These are phyloP conservation scores for Limenitis camilla DNA, from an alignment of 2,888 invertebrate genomes.

Conservation along the genomic window DNA sequence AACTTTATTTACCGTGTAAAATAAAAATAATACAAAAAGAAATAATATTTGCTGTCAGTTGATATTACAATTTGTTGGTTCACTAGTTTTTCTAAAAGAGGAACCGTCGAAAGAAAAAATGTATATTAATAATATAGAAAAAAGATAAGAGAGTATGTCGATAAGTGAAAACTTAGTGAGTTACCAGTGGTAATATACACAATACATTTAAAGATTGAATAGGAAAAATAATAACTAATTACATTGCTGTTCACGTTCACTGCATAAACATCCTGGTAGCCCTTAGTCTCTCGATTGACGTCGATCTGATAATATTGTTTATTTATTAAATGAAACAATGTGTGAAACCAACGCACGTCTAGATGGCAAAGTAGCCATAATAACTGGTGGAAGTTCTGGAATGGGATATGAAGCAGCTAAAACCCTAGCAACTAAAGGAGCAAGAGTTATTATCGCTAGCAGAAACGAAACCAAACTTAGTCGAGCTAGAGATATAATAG, in stretches of 20 bases:
- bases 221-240: conserved; percentile 28
- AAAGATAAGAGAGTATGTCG: too few species aligned
- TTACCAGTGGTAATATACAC: conserved; percentile 8
- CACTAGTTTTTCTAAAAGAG: too few species aligned
- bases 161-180: too few species aligned
- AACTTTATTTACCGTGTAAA: too few species aligned
- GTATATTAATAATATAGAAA: too few species aligned
- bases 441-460: conserved; percentile 68
- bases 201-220: conserved; percentile 9
- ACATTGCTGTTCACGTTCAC: conserved; percentile 21
- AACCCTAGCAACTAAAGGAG: conserved; percentile 60
- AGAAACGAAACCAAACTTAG: conserved; percentile 60
- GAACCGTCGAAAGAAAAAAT: too few species aligned
- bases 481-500: conserved; percentile 46
- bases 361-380: conserved; percentile 52
- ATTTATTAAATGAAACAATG: conserved; percentile 24
- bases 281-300: conserved; percentile 22
- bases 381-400: conserved; percentile 62
- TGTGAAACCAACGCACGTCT: conserved; percentile 43
- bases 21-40: too few species aligned
- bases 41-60: too few species aligned
- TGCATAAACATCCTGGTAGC: conserved; percentile 23
- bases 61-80: too few species aligned
- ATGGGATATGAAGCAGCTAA: conserved; percentile 62
- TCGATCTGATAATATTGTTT: conserved; percentile 12